These are phyloP conservation scores for Nematopogon swammerdamellus DNA, from an alignment of 2,888 invertebrate genomes.

Conservation along the genomic window DNA sequence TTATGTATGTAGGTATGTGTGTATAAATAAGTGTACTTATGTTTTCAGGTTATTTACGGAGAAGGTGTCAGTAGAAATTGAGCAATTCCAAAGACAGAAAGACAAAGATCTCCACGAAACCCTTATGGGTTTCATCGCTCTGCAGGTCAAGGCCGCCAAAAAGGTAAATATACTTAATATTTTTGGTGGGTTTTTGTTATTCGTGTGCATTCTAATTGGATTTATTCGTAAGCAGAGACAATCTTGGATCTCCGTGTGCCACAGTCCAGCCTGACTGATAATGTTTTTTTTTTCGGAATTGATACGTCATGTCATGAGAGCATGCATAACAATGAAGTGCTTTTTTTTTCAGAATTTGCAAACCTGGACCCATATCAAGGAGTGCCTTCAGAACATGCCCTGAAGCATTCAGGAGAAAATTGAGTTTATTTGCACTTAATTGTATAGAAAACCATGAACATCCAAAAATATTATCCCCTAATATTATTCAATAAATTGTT, in stretches of 20 bases:
- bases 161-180: conserved; percentile 47
- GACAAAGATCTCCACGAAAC: conserved; percentile 69
- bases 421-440: too few relatives aligned
- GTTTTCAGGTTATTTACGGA: conserved; percentile 63
- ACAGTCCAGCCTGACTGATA: too few relatives aligned
- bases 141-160: conserved; percentile 71
- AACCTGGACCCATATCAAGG: conserved; percentile 73
- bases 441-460: too few relatives aligned
- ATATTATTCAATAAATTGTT: too few relatives aligned
- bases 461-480: too few relatives aligned
- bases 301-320: too few relatives aligned
- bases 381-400: conserved; percentile 71
- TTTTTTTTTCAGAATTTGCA: conserved; percentile 60
- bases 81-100: conserved; percentile 71
- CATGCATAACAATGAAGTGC: too few relatives aligned
- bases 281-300: too few relatives aligned
- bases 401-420: conserved; percentile 31
- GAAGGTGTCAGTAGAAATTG: conserved; percentile 64
- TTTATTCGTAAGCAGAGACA: too few relatives aligned
- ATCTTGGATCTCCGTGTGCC: background rate
- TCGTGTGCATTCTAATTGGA: too few relatives aligned
- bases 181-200: too few relatives aligned
- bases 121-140: conserved; percentile 62
- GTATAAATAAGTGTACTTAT: too few relatives aligned
- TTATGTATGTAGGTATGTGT: background rate